Conservation (phyloP, 2,113 vertebrate species). For the Epinephelus fuscoguttatus region DNA sequence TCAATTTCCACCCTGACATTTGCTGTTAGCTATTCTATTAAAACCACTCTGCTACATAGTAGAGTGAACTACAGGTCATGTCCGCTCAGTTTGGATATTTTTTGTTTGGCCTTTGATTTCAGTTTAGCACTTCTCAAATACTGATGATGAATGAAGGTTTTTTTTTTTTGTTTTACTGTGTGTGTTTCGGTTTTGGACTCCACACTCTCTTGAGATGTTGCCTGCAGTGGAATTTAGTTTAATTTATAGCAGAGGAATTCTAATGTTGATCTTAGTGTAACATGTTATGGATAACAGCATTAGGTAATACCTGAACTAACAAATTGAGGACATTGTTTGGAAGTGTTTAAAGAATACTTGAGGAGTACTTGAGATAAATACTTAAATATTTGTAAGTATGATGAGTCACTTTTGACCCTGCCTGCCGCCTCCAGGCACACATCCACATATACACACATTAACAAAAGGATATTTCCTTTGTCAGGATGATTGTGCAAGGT, state of each 20-base stretch:
- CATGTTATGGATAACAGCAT: conserved; percentile 28
- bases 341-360: conserved; percentile 54
- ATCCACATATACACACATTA: background rate
- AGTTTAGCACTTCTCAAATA: background rate
- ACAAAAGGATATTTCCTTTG: conserved; percentile 10
- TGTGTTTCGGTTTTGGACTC: background rate
- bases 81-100: background rate
- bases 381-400: conserved; percentile 59
- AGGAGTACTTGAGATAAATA: conserved; percentile 36
- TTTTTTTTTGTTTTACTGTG: conserved; percentile 5
- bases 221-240: conserved; percentile 23
- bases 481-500: conserved; percentile 6
- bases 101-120: background rate
- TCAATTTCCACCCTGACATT: conserved; percentile 13
- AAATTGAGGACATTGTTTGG: conserved; percentile 48
- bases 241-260: conserved; percentile 5
- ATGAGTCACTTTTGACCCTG: conserved; percentile 43
- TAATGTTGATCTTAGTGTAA: conserved; percentile 54
- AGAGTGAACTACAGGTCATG: background rate
- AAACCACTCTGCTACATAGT: conserved; percentile 9
- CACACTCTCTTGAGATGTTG: background rate
- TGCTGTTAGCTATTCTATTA: conserved; percentile 16
- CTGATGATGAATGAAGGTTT: background rate
- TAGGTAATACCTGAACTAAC: conserved; percentile 31
- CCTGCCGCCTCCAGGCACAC: conserved; percentile 6